Base-by-base conservation (phyloP, 2,797 vertebrate species). In the Pangasius sanitwongsei region DNA sequence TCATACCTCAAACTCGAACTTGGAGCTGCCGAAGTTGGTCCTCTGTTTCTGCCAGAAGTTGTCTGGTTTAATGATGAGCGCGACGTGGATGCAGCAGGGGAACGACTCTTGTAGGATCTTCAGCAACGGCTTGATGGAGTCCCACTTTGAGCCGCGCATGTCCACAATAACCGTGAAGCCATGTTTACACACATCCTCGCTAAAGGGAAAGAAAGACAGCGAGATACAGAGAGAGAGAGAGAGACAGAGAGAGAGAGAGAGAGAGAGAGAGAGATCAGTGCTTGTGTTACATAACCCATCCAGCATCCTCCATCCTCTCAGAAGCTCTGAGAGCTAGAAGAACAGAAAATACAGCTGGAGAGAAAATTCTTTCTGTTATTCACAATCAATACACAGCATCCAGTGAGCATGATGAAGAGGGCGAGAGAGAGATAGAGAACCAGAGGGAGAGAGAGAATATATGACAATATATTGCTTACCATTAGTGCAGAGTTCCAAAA, bases 11-110 rank as follows among this genome's bases (percentile, higher is more conserved):
- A 97, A 98, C 92, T 97, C 97, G 93, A 97, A 97, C 92, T 97
- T 97, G 83, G 97, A 97, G 93, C 97, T 97, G 94, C 97, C 97
- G 87, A 97, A 98, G 93, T 97, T 97, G 90, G 97, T 98, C 94
- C 97, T 97, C 94, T 97, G 98, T 92, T 99, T 99, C 95, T 99
- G 98, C 98, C 98, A 99, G 95, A 98, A 99, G 96, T 99, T 99
- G 95, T 99, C 98, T 37, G 98, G 98, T 93, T 99, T 99, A 95
- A 99, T 99, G 95, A 99, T 99, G 94, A 96, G 97, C 92, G 97
- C 96, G 92, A 97, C 94, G 89, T 97, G 97, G 94, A 98, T 98
- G 96, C 96, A 97, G 95, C 95, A 94, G 3, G 97, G 97, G 94
- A 98, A 98, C 41, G 98, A 98, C 93, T 98, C 97, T 90, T 98